Evolutionary conservation across 2,888 invertebrate species (phyloP), one percentile per base, ranked within the genome.

Genomic region (Lacanobia wlatinum): DNA sequence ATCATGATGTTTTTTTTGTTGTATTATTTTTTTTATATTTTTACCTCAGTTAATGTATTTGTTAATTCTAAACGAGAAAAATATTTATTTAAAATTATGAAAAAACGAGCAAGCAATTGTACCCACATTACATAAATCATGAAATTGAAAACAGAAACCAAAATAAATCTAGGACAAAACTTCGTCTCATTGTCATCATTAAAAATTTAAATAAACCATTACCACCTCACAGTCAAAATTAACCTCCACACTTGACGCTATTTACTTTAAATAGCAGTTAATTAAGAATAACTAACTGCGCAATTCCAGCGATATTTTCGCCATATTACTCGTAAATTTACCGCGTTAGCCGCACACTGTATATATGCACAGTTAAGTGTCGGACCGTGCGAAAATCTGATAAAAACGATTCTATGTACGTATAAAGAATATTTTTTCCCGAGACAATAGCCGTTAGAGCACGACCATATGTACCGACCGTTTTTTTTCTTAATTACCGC

Each of bases 331-430:
- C 66, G 81, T 83, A 83, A 81, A 87, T 82, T 83, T 78, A 80
- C 73, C 66, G 68, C 65, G 48, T 71, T 72, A 81, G 55, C 70
- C 48, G 84, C 95, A 92, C 78, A 89, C 94, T 93, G 93, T 95
- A 92, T 83, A 86, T 88, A 86, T 88, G 82, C 86, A 94, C 94
- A 91, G 95, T 95, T 85, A 94, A 93, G 87, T 87, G 84, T 84
- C 84, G 86, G 73, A 90, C 92, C 96, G 96, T 96, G 96, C 92
- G 96, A 96, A 96, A 95, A 96, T 96, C 96, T 89, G 96, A 96
- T 96, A 96, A 90, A 90, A 89, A 77, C 78, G 63, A 86, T 90
- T 92, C 93, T 95, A 94, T 94, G 93, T 93, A 92, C 91, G 94
- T 94, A 94, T 92, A 94, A 92, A 89, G 94, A 90, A 94, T 94